Percentiles rank a stretch among this genome's conserved stretches.
Evolutionary conservation across 2,888 invertebrate genomes (phyloP).

Genomic region (Seira musarum): DNA sequence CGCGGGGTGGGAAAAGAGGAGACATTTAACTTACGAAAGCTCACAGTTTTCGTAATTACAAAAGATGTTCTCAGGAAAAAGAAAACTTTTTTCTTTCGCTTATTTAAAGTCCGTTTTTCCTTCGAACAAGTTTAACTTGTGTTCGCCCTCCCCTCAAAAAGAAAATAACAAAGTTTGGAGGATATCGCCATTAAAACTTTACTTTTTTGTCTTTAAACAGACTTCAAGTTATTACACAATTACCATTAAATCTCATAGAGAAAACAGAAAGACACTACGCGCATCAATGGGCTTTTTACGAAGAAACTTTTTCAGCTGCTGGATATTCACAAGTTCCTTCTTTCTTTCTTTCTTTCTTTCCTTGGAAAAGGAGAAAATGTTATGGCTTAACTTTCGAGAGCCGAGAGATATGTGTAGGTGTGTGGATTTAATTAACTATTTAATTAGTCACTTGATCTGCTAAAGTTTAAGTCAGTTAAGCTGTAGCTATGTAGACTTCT

Average conservation of each 20-base stretch:
- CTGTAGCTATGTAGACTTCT: too few relatives aligned
- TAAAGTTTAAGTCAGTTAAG: too few relatives aligned
- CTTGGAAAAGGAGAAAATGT: too few relatives aligned
- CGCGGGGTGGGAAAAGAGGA: not conserved
- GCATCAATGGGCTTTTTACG: constrained; percentile 1
- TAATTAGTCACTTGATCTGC: constrained; percentile 4
- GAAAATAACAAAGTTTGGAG: constrained; percentile 6
- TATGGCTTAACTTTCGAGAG: too few relatives aligned
- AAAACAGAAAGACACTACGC: not conserved
- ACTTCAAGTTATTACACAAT: constrained; percentile 11
- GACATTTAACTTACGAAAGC: constrained; percentile 1
- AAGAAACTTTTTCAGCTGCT: too few relatives aligned
- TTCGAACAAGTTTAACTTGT: constrained; percentile 6
- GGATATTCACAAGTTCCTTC: too few relatives aligned
- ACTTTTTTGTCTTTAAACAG: constrained; percentile 9
- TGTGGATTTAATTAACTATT: constrained; percentile 12
- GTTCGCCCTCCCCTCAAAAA: not conserved
- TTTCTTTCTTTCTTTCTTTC: too few relatives aligned
- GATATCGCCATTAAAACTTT: constrained; percentile 14
- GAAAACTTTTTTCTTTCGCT: not conserved
- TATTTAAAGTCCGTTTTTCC: constrained; percentile 11
- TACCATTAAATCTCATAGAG: not conserved
- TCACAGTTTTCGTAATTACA: constrained; percentile 13
- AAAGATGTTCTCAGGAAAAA: constrained; percentile 9
- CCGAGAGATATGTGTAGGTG: too few relatives aligned